phyloP scores from a whole-genome alignment of 2,797 vertebrate genomes.

The Onychomys torridus region DNA sequence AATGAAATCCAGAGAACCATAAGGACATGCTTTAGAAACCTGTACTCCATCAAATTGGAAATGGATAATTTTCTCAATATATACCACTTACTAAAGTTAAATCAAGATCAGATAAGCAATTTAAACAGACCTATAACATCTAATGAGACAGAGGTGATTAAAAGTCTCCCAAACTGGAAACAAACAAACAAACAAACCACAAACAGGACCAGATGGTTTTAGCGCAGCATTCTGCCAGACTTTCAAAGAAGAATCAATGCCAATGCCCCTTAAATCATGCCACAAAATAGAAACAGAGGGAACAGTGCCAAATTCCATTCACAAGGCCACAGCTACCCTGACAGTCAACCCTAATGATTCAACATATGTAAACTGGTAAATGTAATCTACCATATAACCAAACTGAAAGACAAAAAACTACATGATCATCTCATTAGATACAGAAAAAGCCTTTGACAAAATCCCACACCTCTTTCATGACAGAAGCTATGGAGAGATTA shows the following conservation, averaged over 20 bases:
- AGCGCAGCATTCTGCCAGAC: not conserved
- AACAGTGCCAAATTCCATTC: not conserved
- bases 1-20: not conserved
- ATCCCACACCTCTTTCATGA: not conserved
- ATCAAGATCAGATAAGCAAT: not conserved
- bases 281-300: not conserved
- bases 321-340: not conserved
- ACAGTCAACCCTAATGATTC: not conserved
- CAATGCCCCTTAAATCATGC: not conserved
- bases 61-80: not conserved
- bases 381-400: not conserved
- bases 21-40: not conserved
- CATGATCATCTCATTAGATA: not conserved
- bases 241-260: not conserved
- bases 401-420: not conserved
- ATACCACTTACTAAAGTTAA: not conserved
- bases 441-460: not conserved
- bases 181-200: not conserved
- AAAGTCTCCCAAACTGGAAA: not conserved
- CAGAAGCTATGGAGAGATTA: not conserved
- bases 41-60: not conserved
- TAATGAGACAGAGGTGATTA: not conserved
- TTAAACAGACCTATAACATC: not conserved
- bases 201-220: not conserved
- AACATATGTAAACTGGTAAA: not conserved